A percentile compares a stretch with the other conserved stretches of the same genome.
Conservation (phyloP, 2,797 vertebrate species). For the Eidolon dupreanum region DNA sequence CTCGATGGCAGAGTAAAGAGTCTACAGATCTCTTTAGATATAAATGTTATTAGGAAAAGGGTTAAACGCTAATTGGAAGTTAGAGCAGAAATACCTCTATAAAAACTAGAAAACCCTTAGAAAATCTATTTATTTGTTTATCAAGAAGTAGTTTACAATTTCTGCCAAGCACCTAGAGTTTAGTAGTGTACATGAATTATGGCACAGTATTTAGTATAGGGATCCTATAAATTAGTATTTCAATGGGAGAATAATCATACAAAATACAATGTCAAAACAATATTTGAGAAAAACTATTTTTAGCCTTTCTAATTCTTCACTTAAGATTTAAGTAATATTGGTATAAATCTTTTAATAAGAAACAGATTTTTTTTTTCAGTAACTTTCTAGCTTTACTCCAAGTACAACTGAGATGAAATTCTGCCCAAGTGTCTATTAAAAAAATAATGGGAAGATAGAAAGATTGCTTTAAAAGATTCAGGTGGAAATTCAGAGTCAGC, state of each 20-base stretch:
- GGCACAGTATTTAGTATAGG: background rate
- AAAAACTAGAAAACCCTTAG: background rate
- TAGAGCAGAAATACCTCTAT: background rate
- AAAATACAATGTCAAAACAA: background rate
- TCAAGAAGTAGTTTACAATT: background rate
- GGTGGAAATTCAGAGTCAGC: conserved; percentile 82
- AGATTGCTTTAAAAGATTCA: conserved; percentile 70
- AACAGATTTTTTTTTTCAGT: conserved; percentile 19
- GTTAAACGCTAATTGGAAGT: background rate
- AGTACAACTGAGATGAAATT: conserved; percentile 71
- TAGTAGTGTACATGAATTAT: background rate
- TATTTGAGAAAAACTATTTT: conserved; percentile 33
- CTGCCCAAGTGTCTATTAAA: conserved; percentile 72
- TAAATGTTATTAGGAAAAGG: background rate
- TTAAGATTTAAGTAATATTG: conserved; percentile 45
- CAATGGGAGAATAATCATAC: background rate
- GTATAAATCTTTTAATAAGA: conserved; percentile 33
- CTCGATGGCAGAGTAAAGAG: background rate
- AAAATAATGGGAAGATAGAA: conserved; percentile 77
- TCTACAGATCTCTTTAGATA: background rate
- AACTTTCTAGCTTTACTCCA: conserved; percentile 63
- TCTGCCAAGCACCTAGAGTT: background rate
- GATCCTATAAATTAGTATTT: background rate
- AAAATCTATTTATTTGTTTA: background rate
- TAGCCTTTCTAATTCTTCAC: background rate